Conservation (phyloP, 2,113 vertebrate species). For the Furnarius figulus region DNA sequence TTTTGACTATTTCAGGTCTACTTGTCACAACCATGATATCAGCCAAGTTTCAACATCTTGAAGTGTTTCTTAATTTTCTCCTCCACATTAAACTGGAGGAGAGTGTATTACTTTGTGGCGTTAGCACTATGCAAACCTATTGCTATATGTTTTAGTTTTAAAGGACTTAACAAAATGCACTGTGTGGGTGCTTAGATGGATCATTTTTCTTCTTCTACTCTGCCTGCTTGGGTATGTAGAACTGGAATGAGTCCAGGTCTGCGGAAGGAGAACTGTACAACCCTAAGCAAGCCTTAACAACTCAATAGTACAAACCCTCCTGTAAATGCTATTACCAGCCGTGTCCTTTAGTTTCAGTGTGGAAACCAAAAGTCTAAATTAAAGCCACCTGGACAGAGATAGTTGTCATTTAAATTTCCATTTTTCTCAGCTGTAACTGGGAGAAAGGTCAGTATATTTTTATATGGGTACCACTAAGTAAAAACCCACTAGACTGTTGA, state of each 20-base stretch:
- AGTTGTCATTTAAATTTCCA: not conserved
- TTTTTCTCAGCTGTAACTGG: not conserved
- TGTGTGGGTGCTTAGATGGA: not conserved
- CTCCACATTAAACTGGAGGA: not conserved
- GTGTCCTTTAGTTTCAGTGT: not conserved
- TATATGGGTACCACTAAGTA: not conserved
- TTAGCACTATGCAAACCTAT: not conserved
- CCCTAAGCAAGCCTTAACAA: not conserved
- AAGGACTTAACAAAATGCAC: slow-evolving; percentile 1
- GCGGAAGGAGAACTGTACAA: not conserved
- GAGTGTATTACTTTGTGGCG: not conserved
- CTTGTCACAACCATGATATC: slow-evolving; percentile 25
- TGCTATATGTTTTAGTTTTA: not conserved
- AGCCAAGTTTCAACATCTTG: slow-evolving; percentile 37
- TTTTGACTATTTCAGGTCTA: slow-evolving; percentile 54
- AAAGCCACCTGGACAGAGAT: slow-evolving; percentile 10
- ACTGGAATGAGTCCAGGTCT: not conserved
- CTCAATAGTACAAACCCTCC: not conserved
- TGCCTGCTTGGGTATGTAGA: not conserved
- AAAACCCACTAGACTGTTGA: slow-evolving; percentile 27
- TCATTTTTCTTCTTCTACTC: not conserved
- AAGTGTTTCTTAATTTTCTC: slow-evolving; percentile 37
- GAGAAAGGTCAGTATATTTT: not conserved
- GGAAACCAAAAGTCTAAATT: not conserved
- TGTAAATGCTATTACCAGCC: not conserved